phyloP scores from a whole-genome alignment of 2,113 vertebrate species.

The Catagonus wagneri region DNA sequence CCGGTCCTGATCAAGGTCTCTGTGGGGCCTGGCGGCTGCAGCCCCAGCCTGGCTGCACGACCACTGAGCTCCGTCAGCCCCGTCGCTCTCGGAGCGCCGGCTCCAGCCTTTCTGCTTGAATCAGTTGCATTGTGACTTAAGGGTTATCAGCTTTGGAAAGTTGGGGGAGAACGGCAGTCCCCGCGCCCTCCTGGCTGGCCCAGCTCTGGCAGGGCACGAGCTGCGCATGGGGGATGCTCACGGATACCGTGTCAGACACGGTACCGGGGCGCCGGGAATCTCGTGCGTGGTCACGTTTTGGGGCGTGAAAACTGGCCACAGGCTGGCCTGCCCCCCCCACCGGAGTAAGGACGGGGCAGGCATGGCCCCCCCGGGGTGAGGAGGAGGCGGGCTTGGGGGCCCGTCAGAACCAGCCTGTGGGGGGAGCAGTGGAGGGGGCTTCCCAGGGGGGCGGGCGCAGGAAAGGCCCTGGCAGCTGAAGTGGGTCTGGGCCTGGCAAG shows the following conservation, averaged over 20 bases:
- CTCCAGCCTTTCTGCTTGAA: neutral
- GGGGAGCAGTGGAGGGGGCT: neutral
- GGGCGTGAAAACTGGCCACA: neutral
- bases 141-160: neutral
- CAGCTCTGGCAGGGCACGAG: neutral
- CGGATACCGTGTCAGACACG: accelerated
- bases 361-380: neutral
- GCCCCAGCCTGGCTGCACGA: neutral
- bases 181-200: too few species aligned
- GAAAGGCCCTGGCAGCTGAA: neutral
- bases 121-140: accelerated
- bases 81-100: accelerated
- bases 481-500: accelerated
- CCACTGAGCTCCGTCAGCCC: neutral
- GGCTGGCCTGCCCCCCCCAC: accelerated
- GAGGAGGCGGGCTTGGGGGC: neutral
- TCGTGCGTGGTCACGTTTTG: too few species aligned
- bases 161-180: accelerated
- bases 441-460: accelerated
- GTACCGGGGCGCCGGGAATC: accelerated
- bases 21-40: neutral
- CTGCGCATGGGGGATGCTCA: accelerated
- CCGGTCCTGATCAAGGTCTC: neutral
- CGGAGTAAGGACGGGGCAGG: neutral
- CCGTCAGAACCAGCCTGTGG: accelerated